These are phyloP conservation scores for Heliangelus exortis DNA, from an alignment of 2,797 vertebrate species.

Conservation along the genomic window DNA sequence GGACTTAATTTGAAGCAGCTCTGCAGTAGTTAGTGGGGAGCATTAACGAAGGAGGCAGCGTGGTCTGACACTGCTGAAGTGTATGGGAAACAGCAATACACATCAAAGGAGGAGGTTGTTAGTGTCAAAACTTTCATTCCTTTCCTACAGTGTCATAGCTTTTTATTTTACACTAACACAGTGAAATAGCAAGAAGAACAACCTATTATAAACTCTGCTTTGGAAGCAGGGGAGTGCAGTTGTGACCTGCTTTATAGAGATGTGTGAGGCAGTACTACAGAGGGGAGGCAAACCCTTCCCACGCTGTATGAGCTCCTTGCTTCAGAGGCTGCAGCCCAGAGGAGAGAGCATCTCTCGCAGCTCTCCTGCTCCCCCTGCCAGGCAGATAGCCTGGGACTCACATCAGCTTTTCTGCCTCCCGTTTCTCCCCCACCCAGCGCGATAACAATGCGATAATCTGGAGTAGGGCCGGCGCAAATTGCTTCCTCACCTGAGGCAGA, in stretches of 20 bases:
- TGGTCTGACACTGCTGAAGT: constrained; percentile 22
- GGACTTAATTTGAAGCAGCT: constrained; percentile 41
- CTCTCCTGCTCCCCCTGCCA: constrained; percentile 50
- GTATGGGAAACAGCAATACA: constrained; percentile 47
- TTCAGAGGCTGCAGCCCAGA: background rate
- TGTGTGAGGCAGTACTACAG: background rate
- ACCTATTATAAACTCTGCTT: constrained; percentile 31
- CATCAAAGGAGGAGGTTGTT: constrained; percentile 41
- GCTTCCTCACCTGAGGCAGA: background rate
- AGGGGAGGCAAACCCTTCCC: background rate
- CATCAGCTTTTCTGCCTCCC: background rate
- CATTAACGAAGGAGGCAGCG: constrained; percentile 42
- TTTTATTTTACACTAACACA: constrained; percentile 15
- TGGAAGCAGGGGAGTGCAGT: background rate
- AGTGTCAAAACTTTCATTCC: constrained; percentile 51
- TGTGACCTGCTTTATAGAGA: constrained; percentile 17
- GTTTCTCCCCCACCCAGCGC: background rate
- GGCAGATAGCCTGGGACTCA: background rate
- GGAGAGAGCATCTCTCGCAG: background rate
- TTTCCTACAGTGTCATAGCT: constrained; percentile 8
- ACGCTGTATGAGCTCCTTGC: background rate
- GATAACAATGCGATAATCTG: background rate
- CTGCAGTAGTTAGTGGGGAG: constrained; percentile 49
- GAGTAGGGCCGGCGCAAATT: background rate
- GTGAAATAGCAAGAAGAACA: constrained; percentile 4